These are phyloP conservation scores for Teleopsis dalmanni DNA, from an alignment of 1,140 invertebrate species.

Conservation along the genomic window DNA sequence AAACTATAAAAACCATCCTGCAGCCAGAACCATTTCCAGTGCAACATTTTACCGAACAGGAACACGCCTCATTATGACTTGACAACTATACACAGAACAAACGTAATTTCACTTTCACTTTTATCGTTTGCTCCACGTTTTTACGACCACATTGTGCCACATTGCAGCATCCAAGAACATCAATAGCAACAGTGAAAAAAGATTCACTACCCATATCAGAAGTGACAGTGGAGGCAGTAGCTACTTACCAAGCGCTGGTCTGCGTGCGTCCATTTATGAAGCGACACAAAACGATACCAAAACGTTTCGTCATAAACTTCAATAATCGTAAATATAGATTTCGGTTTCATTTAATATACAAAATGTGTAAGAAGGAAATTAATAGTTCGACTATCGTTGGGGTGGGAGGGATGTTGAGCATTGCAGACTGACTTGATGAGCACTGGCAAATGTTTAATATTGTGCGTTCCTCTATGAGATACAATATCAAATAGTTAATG, in stretches of 20 bases:
- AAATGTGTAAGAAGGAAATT: not conserved
- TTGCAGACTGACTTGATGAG: not conserved
- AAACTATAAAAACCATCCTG: no score
- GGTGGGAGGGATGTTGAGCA: not conserved
- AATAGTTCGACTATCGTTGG: conserved; percentile 3
- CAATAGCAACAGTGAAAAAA: not conserved
- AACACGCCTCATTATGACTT: no score
- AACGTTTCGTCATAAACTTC: conserved; percentile 45
- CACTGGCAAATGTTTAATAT: no score
- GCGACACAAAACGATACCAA: conserved; percentile 44
- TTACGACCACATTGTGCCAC: not conserved
- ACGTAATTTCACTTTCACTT: no score
- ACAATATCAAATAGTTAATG: no score
- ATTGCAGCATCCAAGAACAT: no score
- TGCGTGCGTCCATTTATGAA: conserved; percentile 37
- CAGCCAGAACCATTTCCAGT: no score
- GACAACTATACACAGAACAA: no score
- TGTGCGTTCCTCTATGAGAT: no score
- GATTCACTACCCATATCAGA: not conserved
- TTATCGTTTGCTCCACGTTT: conserved; percentile 1
- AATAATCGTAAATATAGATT: conserved; percentile 46
- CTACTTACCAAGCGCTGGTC: not conserved
- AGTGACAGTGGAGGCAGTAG: not conserved
- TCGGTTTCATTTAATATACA: conserved; percentile 13
- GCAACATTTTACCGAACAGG: no score